Conservation (phyloP, 2,113 vertebrate genomes). For the Cyanoderma ruficeps region DNA sequence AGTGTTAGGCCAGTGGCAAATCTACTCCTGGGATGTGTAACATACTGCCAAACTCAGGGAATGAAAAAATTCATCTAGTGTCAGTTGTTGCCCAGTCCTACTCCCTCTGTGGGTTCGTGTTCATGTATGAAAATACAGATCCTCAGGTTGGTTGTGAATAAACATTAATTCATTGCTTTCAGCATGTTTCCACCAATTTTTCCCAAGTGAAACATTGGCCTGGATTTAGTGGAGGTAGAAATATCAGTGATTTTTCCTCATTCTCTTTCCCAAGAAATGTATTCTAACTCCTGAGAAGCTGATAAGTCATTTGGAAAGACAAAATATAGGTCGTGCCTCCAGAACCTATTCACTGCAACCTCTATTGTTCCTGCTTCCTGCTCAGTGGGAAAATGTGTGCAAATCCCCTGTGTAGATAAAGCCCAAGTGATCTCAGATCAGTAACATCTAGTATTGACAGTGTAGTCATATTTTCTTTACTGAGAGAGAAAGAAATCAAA, state of each 20-base stretch:
- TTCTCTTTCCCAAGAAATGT: background rate
- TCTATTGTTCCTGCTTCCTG: background rate
- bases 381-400: background rate
- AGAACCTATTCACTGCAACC: background rate
- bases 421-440: background rate
- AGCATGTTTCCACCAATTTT: background rate
- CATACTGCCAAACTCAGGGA: conserved; percentile 17
- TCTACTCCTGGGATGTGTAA: background rate
- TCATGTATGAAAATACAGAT: background rate
- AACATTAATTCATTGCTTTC: conserved; percentile 1
- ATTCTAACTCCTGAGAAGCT: background rate
- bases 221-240: background rate
- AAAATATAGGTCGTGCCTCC: background rate
- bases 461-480: background rate
- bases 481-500: background rate
- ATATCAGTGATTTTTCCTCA: background rate
- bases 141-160: background rate
- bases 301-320: conserved; percentile 3
- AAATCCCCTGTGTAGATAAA: background rate
- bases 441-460: background rate
- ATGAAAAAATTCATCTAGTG: conserved; percentile 7
- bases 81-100: background rate
- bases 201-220: background rate
- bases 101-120: background rate
- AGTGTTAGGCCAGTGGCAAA: conserved; percentile 16